These are phyloP conservation scores for Lithophane socia DNA, from an alignment of 2,888 invertebrate genomes.

Conservation along the genomic window DNA sequence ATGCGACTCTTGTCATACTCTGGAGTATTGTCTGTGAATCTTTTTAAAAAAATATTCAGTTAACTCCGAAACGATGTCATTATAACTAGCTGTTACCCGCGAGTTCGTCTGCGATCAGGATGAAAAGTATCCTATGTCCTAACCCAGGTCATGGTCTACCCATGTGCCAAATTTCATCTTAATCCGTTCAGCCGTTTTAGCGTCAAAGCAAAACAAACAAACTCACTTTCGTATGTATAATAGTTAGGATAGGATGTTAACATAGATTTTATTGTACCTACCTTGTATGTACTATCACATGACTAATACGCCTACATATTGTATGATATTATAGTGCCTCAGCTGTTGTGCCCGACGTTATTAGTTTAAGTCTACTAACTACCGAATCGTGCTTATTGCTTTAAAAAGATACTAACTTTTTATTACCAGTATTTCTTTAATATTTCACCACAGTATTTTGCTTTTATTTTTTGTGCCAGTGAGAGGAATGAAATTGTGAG, in stretches of 20 bases:
- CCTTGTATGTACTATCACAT: neutral
- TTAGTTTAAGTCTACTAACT: conserved; percentile 45
- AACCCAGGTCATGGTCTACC: no score
- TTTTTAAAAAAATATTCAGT: no score
- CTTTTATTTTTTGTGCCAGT: conserved; percentile 22
- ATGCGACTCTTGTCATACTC: no score
- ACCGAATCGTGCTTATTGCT: conserved; percentile 48
- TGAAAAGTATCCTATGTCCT: no score
- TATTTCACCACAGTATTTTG: conserved; percentile 28
- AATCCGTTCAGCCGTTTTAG: no score
- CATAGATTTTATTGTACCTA: neutral
- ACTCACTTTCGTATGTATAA: no score
- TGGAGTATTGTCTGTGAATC: no score
- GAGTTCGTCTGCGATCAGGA: no score
- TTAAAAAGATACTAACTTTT: conserved; percentile 35
- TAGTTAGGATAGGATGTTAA: no score
- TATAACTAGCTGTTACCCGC: no score
- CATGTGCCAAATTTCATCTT: no score
- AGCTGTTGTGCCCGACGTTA: conserved; percentile 42
- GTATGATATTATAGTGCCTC: conserved; percentile 23
- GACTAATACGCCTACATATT: neutral
- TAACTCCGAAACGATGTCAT: neutral
- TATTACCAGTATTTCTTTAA: conserved; percentile 31
- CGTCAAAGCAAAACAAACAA: no score
- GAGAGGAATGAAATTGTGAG: neutral